Evolutionary conservation across 2,888 invertebrate genomes (phyloP).

Genomic region (Macrostomum cliftonense): DNA sequence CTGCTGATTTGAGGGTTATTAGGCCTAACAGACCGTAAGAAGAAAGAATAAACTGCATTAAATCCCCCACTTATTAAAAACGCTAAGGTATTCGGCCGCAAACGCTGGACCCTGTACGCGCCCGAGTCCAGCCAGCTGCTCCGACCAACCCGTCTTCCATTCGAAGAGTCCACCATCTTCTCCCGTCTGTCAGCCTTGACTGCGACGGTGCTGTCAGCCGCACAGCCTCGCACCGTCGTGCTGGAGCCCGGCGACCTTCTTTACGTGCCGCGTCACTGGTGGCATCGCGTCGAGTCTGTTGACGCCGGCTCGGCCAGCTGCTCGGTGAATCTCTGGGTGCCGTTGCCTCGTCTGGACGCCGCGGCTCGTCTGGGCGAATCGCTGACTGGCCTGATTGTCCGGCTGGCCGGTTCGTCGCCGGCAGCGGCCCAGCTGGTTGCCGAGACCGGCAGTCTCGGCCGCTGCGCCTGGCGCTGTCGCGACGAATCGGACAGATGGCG

Average conservation of each 20-base stretch:
- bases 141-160: constrained; percentile 65
- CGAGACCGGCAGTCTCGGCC: too few relatives aligned
- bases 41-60: too few relatives aligned
- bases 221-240: constrained; percentile 43
- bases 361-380: constrained; percentile 2
- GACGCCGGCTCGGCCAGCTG: constrained; percentile 13
- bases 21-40: too few relatives aligned
- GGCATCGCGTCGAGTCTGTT: constrained; percentile 75
- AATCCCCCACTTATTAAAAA: too few relatives aligned
- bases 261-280: constrained; percentile 75
- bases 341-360: constrained; percentile 5
- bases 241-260: constrained; percentile 67
- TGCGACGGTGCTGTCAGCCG: too few relatives aligned
- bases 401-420: too few relatives aligned
- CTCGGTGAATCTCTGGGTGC: constrained; percentile 10
- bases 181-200: constrained; percentile 11
- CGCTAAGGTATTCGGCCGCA: constrained; percentile 45
- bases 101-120: constrained; percentile 75
- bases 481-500: too few relatives aligned
- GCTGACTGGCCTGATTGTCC: not conserved
- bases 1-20: too few relatives aligned
- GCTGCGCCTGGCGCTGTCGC: too few relatives aligned
- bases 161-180: constrained; percentile 85
- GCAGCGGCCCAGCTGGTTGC: too few relatives aligned
- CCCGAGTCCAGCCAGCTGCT: constrained; percentile 50